Evolutionary conservation across 2,113 vertebrate species (phyloP), one percentile per base, ranked within the genome.

Genomic region (Psilopsiagon aurifrons): DNA sequence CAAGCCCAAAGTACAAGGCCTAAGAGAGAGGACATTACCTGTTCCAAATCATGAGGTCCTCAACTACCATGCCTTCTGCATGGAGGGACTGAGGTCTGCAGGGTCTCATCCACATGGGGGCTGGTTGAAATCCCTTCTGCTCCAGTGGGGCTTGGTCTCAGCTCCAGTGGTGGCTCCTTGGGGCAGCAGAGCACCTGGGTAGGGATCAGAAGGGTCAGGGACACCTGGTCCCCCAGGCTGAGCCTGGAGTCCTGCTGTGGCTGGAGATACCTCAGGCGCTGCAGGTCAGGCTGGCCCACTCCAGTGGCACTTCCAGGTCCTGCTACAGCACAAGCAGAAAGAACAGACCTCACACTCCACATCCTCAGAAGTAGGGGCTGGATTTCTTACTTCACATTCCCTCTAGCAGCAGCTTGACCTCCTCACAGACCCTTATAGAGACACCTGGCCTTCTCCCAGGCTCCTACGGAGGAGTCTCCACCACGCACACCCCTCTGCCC

Each of bases 271-370:
- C 27, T 18, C 29, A 47, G 8, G 17, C 1, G 4, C 20, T 9
- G 8, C 35, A 44, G n/a, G 18, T 16, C 29, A 63, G 62, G 25
- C 46, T 43, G 54, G 12, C 69, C 29, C 0, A 0, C 27, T n/a
- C 10, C 35, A 22, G 5, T 0, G 5, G 23, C 11, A 11, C 41
- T 44, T 29, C 47, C 35, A 63, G 25, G 18, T 69, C 20, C 35
- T 57, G 14, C 62, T 9, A 17, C 0, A 2, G 17, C 0, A 1
- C 41, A 17, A 31, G 3, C 0, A 23, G 17, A 47, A 17, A 52
- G 15, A 52, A 28, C 27, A 28, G 51, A 28, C 15, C 27, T 52
- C 51, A 52, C 51, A 28, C 27, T 28, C 14, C 51, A 27, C 51
- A 28, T 16, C 27, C 15, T 52, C 27, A 52, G 14, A 28, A 52